A percentile compares a stretch with the other conserved stretches of the same genome.
phyloP scores from a whole-genome alignment of 2,113 vertebrate genomes.

The Strix uralensis region DNA sequence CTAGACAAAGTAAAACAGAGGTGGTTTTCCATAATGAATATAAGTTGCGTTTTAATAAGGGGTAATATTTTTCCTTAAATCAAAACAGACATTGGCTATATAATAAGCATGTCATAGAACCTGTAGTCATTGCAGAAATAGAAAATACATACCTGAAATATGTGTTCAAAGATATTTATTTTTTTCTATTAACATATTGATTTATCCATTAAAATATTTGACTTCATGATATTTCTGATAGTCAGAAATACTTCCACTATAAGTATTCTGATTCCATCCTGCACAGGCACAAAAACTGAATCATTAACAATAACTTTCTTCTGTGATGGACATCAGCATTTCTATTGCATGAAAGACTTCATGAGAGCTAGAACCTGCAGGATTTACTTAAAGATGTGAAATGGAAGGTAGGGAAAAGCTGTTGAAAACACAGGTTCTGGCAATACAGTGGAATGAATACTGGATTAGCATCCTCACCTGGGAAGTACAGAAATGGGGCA shows the following conservation, averaged over 20 bases:
- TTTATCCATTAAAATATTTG: not conserved
- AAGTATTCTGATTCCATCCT: not conserved
- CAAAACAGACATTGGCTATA: not conserved
- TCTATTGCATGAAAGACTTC: not conserved
- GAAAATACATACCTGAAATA: not conserved
- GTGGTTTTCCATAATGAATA: not conserved
- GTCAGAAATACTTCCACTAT: not conserved
- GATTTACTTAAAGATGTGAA: not conserved
- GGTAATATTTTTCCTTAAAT: not conserved
- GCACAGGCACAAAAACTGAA: not conserved
- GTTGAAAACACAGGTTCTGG: not conserved
- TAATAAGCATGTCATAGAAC: not conserved
- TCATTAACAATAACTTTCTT: not conserved
- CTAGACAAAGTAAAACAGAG: not conserved
- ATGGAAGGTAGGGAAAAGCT: not conserved
- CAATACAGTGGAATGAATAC: not conserved
- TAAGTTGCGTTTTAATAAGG: not conserved
- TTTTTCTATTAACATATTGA: not conserved
- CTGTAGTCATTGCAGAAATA: not conserved
- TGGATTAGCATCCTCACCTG: not conserved
- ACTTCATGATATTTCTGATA: not conserved
- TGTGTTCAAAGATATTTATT: not conserved
- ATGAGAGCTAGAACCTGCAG: not conserved
- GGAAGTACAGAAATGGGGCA: not conserved
- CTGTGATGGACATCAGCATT: not conserved